These are phyloP conservation scores for Epirrita christyi DNA, from an alignment of 2,888 invertebrate genomes.

Conservation along the genomic window DNA sequence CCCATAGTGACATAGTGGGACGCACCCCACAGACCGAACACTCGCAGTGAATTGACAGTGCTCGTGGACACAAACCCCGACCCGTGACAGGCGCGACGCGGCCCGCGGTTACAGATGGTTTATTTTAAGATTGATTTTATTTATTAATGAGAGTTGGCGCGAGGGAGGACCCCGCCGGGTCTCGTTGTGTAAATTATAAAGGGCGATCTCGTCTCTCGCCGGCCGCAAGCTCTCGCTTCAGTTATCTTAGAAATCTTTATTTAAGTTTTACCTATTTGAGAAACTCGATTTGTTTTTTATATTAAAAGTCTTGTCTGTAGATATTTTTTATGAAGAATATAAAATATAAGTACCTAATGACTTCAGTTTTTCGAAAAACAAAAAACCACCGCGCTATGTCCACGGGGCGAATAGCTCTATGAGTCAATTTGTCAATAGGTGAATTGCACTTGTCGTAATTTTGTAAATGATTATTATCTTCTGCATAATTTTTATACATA, in stretches of 20 bases:
- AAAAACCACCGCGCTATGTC: slow-evolving; percentile 23
- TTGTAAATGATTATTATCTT: slow-evolving; percentile 62
- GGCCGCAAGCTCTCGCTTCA: slow-evolving; percentile 40
- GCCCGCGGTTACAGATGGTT: slow-evolving; percentile 24
- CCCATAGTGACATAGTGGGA: slow-evolving; percentile 24
- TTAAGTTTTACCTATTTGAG: slow-evolving; percentile 69
- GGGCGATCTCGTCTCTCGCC: slow-evolving; percentile 39
- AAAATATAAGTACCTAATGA: slow-evolving; percentile 80
- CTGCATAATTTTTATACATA: slow-evolving; percentile 53
- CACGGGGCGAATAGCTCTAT: slow-evolving; percentile 22
- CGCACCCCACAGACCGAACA: background rate
- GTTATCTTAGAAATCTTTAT: slow-evolving; percentile 55
- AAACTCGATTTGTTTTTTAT: slow-evolving; percentile 76
- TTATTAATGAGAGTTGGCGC: slow-evolving; percentile 50
- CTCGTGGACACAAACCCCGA: slow-evolving; percentile 26
- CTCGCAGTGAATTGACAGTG: slow-evolving; percentile 35
- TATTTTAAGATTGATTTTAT: slow-evolving; percentile 49
- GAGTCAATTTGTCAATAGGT: slow-evolving; percentile 30
- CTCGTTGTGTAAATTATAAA: slow-evolving; percentile 44
- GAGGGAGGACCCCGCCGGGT: slow-evolving; percentile 38
- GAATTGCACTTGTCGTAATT: slow-evolving; percentile 31
- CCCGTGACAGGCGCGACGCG: slow-evolving; percentile 25
- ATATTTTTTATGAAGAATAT: slow-evolving; percentile 83
- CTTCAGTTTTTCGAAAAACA: slow-evolving; percentile 64
- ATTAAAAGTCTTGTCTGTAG: slow-evolving; percentile 81